Conservation (phyloP, 2,888 invertebrate species). For the Oscheius sp. region DNA sequence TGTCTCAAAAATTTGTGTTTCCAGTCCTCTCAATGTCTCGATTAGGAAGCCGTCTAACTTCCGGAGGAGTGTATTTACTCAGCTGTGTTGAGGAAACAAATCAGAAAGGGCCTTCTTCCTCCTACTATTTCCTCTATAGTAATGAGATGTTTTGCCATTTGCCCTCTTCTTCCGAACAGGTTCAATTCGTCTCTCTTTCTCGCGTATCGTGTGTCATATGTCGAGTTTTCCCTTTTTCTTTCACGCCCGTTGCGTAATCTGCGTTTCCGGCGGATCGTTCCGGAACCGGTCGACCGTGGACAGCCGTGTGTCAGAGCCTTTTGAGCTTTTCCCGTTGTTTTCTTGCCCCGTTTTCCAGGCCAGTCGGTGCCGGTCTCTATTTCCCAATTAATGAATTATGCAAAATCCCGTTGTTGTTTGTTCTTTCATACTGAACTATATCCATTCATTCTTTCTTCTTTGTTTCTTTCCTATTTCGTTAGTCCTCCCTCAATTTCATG, state of each 20-base stretch:
- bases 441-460: not conserved
- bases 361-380: slow-evolving; percentile 6
- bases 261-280: not conserved
- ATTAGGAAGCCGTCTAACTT: not conserved
- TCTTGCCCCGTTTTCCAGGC: not conserved
- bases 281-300: slow-evolving; percentile 11
- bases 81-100: not conserved
- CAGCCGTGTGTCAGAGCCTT: not conserved
- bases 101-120: no score
- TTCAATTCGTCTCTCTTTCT: slow-evolving; percentile 6
- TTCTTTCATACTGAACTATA: not conserved
- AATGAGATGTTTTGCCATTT: slow-evolving; percentile 11
- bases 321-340: not conserved
- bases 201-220: slow-evolving; percentile 15
- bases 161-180: slow-evolving; percentile 11
- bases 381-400: slow-evolving; percentile 17
- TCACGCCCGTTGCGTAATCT: slow-evolving; percentile 25
- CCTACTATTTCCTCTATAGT: no score
- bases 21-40: not conserved
- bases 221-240: slow-evolving; percentile 22
- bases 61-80: not conserved
- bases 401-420: not conserved
- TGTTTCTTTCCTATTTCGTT: not conserved
- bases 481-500: not conserved
- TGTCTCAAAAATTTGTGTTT: not conserved